phyloP scores from a whole-genome alignment of 2,888 invertebrate species.

The Drosophila mulleri region DNA sequence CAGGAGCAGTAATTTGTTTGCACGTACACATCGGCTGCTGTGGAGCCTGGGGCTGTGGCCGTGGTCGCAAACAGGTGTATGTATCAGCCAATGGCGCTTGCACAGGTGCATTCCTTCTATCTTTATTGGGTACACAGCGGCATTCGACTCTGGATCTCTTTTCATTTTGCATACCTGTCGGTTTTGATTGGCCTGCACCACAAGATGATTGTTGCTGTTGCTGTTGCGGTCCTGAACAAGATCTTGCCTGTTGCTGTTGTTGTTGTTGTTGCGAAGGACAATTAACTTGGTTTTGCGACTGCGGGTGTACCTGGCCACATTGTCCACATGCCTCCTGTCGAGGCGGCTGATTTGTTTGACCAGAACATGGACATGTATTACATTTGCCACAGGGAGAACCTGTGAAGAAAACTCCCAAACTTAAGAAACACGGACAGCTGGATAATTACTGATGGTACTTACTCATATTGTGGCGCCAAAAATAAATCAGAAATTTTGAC shows the following conservation, averaged over 20 bases:
- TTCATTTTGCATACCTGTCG: neutral
- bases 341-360: neutral
- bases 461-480: slow-evolving; percentile 45
- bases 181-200: neutral
- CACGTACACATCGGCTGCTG: slow-evolving; percentile 32
- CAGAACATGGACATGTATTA: slow-evolving; percentile 52
- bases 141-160: slow-evolving; percentile 40
- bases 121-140: slow-evolving; percentile 17
- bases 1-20: slow-evolving; percentile 16
- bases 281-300: neutral
- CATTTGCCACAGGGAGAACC: slow-evolving; percentile 64
- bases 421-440: neutral
- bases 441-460: slow-evolving; percentile 22
- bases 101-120: neutral
- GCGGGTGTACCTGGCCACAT: neutral
- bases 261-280: slow-evolving; percentile 2
- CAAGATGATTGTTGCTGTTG: neutral
- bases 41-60: neutral
- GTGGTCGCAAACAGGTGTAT: slow-evolving; percentile 40
- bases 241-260: neutral
- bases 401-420: neutral
- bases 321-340: neutral
- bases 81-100: slow-evolving; percentile 49
- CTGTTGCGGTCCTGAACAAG: neutral
- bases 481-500: slow-evolving; percentile 14